Evolutionary conservation across 2,113 vertebrate species (phyloP).

Genomic region (Tragelaphus scriptus): DNA sequence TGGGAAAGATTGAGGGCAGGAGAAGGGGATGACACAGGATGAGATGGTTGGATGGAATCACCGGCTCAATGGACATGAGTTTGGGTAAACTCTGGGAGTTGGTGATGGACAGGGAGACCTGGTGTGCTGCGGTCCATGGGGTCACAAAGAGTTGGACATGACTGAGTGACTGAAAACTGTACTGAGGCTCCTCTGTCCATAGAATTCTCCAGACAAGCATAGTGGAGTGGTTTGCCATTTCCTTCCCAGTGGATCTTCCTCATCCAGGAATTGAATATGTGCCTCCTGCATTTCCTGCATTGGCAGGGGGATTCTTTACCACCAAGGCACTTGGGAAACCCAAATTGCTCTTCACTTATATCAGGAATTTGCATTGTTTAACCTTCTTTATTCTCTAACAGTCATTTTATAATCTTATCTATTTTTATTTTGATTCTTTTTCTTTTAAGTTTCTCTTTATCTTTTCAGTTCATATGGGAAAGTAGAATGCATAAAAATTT

Average conservation of each 20-base stretch:
- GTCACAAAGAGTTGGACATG: accelerated
- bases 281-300: too few relatives aligned
- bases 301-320: too few relatives aligned
- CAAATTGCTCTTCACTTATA: not conserved
- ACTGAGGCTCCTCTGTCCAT: too few relatives aligned
- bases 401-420: not conserved
- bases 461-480: not conserved
- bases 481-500: not conserved
- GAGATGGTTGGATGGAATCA: not conserved
- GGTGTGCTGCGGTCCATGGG: accelerated
- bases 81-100: not conserved
- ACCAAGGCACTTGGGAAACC: too few relatives aligned
- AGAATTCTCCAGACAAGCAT: too few relatives aligned
- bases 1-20: not conserved
- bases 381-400: not conserved
- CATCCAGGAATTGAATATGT: too few relatives aligned
- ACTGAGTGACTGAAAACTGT: not conserved
- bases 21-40: not conserved
- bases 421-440: not conserved
- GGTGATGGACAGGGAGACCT: not conserved
- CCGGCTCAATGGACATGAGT: accelerated
- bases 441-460: not conserved
- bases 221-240: too few relatives aligned
- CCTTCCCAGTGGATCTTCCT: too few relatives aligned
- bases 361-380: not conserved